phyloP scores from a whole-genome alignment of 2,113 vertebrate genomes.

The Cairina moschata region DNA sequence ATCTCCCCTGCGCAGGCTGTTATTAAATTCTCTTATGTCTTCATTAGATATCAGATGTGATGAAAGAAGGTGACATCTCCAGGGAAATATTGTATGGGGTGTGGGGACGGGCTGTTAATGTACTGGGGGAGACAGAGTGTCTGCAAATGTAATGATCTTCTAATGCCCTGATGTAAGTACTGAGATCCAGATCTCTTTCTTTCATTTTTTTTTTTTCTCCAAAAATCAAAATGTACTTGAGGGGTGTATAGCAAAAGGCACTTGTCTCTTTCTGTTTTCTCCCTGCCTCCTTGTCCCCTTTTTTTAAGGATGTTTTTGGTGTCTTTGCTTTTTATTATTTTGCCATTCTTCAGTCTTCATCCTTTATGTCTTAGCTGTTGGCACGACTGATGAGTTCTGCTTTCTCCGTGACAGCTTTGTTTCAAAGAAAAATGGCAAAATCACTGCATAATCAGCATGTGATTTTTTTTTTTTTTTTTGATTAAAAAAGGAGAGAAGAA shows the following conservation, averaged over 20 bases:
- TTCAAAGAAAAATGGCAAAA: conserved; percentile 36
- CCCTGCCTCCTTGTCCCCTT: neutral
- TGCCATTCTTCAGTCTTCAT: neutral
- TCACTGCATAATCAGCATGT: neutral
- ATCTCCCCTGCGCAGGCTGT: conserved; percentile 6
- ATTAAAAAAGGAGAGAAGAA: neutral
- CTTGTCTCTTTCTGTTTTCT: neutral
- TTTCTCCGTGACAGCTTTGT: neutral
- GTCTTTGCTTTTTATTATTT: neutral
- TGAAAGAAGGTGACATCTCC: conserved; percentile 17
- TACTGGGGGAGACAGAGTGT: neutral
- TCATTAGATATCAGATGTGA: conserved; percentile 42
- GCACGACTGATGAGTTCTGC: neutral
- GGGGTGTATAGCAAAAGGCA: neutral
- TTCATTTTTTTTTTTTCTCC: neutral
- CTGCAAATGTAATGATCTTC: neutral
- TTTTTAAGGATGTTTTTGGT: neutral
- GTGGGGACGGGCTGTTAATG: neutral
- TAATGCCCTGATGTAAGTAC: neutral
- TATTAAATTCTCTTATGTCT: conserved; percentile 48
- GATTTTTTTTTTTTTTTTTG: neutral
- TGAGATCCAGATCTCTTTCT: neutral
- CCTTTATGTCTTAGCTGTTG: neutral
- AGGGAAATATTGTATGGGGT: conserved; percentile 21
- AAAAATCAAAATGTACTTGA: neutral